Conservation (phyloP, 2,797 vertebrate species). For the Luscinia luscinia region DNA sequence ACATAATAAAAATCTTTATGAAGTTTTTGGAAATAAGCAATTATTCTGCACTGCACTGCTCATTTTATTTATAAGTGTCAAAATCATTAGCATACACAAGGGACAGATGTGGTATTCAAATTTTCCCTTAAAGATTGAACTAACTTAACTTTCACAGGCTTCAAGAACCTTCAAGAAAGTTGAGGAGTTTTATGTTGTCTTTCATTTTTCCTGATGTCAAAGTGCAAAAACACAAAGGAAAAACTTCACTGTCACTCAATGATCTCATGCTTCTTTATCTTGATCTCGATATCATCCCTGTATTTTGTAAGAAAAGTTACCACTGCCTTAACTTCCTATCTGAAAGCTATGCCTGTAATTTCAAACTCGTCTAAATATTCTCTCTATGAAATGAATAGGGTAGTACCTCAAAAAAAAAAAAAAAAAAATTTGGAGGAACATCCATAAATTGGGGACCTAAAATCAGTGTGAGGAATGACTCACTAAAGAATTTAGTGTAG, state of each 20-base stretch:
- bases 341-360: background rate
- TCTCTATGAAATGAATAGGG: background rate
- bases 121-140: constrained; percentile 37
- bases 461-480: background rate
- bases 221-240: background rate
- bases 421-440: background rate
- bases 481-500: background rate
- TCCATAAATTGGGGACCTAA: background rate
- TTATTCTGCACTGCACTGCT: constrained; percentile 34
- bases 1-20: constrained; percentile 44
- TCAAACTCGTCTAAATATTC: background rate
- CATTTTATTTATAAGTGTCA: constrained; percentile 61
- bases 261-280: background rate
- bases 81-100: constrained; percentile 29
- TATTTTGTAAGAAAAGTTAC: background rate
- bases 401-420: background rate
- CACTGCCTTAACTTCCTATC: background rate
- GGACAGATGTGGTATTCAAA: background rate
- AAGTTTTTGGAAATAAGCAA: constrained; percentile 65
- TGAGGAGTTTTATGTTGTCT: background rate
- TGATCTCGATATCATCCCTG: background rate
- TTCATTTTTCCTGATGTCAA: constrained; percentile 18
- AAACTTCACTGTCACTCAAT: background rate
- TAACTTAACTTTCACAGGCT: background rate
- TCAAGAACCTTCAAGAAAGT: constrained; percentile 7